Evolutionary conservation across 2,797 vertebrate genomes (phyloP).

Genomic region (Sebastes minor): DNA sequence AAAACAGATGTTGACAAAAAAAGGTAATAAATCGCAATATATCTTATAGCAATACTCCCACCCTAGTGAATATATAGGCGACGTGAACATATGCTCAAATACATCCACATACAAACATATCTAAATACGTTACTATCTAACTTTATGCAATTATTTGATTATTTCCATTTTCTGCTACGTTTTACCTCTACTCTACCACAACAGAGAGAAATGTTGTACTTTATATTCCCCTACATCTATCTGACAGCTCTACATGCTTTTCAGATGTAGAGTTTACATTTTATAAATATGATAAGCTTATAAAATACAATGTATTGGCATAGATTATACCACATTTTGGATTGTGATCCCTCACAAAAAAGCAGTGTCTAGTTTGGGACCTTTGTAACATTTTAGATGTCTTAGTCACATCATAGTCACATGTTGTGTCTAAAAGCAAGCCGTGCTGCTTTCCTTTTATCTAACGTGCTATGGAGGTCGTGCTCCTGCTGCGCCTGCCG

Average conservation of each 20-base stretch:
- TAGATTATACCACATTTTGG: neutral
- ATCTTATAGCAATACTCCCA: too few species aligned
- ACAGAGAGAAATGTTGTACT: neutral
- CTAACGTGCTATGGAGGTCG: too few species aligned
- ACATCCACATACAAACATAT: too few species aligned
- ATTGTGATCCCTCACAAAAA: neutral
- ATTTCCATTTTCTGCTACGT: neutral
- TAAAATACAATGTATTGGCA: neutral
- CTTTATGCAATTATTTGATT: neutral
- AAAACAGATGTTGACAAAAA: too few species aligned
- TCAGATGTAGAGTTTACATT: neutral
- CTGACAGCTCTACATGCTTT: neutral
- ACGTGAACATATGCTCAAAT: too few species aligned
- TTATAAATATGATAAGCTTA: neutral
- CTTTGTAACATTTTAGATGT: neutral
- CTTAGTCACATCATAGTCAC: too few species aligned
- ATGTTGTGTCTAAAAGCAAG: too few species aligned
- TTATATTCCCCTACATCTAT: neutral
- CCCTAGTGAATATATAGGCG: too few species aligned
- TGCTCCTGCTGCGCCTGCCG: too few species aligned
- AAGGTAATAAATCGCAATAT: too few species aligned
- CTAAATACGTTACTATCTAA: accelerated
- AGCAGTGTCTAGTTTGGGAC: neutral
- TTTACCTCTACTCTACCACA: neutral
- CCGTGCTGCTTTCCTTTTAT: too few species aligned